Evolutionary conservation across 30 jellyfish, hydroid and myxozoan species (phyloP).

Genomic region (Rhopilema esculentum): DNA sequence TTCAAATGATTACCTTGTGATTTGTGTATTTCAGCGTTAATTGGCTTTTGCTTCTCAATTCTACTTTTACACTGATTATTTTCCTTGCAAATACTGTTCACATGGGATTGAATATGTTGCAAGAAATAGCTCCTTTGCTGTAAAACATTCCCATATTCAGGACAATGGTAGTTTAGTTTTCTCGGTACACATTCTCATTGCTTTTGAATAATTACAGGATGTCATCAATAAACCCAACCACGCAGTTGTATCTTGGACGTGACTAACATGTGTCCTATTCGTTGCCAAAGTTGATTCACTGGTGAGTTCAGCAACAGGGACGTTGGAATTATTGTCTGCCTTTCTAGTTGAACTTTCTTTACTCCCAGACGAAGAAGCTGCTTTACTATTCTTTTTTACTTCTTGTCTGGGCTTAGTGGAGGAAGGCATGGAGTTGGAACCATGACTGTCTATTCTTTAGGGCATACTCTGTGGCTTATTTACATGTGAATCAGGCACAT

Average conservation of each 20-base stretch:
- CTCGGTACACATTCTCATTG: too few species aligned
- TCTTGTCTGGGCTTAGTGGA: not conserved
- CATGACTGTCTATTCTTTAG: not conserved
- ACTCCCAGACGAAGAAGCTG: not conserved
- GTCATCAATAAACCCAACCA: not conserved
- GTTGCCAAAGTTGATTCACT: too few species aligned
- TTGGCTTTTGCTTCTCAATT: not conserved
- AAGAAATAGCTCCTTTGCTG: not conserved
- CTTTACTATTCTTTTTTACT: not conserved
- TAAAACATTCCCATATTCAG: not conserved
- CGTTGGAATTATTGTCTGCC: too few species aligned
- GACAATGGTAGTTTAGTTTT: conserved; percentile 17
- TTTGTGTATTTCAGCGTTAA: too few species aligned
- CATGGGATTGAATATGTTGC: not conserved
- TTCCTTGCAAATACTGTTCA: not conserved
- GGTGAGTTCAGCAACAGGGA: too few species aligned
- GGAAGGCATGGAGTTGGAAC: not conserved
- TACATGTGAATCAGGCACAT: not conserved
- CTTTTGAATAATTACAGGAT: not conserved
- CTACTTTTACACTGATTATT: not conserved
- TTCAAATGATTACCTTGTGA: not conserved
- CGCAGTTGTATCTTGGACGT: not conserved
- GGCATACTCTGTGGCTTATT: not conserved
- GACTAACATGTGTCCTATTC: not conserved
- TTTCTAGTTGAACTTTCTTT: too few species aligned